A percentile compares a stretch with the other conserved stretches of the same genome.
These are phyloP conservation scores for Ammodytes dubius DNA, from an alignment of 2,113 vertebrate genomes.

Conservation along the genomic window DNA sequence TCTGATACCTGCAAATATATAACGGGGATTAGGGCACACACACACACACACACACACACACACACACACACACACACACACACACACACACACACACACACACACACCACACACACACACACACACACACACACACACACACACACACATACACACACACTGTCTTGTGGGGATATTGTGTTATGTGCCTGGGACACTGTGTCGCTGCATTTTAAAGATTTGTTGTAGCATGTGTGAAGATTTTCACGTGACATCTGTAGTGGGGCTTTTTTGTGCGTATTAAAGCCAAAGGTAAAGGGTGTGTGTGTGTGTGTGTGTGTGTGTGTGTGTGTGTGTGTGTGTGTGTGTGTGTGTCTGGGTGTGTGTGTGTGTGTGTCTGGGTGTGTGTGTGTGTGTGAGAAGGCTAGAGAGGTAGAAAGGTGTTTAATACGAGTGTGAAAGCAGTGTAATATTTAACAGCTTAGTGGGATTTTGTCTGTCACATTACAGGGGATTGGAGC, in stretches of 20 bases:
- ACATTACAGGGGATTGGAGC: conserved; percentile 72
- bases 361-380: conserved; percentile 46
- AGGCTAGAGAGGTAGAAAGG: conserved; percentile 52
- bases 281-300: conserved; percentile 56
- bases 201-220: conserved; percentile 59
- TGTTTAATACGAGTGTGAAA: conserved; percentile 75
- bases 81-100: not conserved
- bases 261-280: conserved; percentile 44
- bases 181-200: conserved; percentile 27
- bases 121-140: not conserved
- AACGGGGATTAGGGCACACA: conserved; percentile 68
- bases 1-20: conserved; percentile 73
- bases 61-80: conserved; percentile 42
- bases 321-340: conserved; percentile 41
- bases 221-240: conserved; percentile 49
- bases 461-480: conserved; percentile 80
- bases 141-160: not conserved
- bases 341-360: conserved; percentile 25
- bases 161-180: conserved; percentile 20
- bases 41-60: conserved; percentile 43
- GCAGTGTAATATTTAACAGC: conserved; percentile 81
- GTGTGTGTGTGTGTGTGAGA: conserved; percentile 23
- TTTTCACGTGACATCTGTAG: conserved; percentile 53
- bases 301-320: conserved; percentile 3
- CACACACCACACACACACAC: conserved; percentile 6